Conservation (phyloP, 2,113 vertebrate genomes). For the Emydocephalus ijimae region DNA sequence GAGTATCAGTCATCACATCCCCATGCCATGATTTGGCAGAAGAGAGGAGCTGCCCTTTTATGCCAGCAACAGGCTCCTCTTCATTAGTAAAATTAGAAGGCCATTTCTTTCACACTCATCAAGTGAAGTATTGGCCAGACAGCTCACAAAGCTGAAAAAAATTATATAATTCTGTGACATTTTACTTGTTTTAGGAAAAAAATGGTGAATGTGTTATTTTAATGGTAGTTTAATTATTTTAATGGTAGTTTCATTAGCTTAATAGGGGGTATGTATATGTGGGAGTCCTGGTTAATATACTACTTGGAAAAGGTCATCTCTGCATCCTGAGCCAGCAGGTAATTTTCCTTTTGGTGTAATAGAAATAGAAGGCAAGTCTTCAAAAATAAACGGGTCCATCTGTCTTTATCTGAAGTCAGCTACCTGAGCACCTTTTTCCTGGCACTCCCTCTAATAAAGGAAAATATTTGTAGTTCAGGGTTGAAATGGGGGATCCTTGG, state of each 20-base stretch:
- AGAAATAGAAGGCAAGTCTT: neutral
- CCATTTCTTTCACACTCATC: neutral
- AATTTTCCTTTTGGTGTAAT: constrained; percentile 4
- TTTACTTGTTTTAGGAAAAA: constrained; percentile 32
- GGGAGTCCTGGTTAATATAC: constrained; percentile 19
- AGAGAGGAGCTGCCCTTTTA: neutral
- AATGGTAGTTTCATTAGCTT: neutral
- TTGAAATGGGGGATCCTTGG: neutral
- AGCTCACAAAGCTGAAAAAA: constrained; percentile 1
- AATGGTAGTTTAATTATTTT: constrained; percentile 14
- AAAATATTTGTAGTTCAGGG: neutral
- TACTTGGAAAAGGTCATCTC: constrained; percentile 10
- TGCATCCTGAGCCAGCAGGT: neutral
- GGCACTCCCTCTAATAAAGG: neutral
- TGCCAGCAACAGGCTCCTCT: neutral
- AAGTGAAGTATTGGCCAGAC: neutral
- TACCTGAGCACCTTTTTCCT: neutral
- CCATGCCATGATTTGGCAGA: neutral
- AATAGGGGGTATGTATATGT: neutral
- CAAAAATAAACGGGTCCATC: neutral
- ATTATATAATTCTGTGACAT: neutral
- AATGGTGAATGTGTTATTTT: constrained; percentile 16
- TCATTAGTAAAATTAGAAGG: constrained; percentile 13
- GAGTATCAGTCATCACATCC: neutral
- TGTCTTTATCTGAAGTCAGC: neutral